phyloP scores from a whole-genome alignment of 2,113 vertebrate genomes.

The Lathamus discolor region DNA sequence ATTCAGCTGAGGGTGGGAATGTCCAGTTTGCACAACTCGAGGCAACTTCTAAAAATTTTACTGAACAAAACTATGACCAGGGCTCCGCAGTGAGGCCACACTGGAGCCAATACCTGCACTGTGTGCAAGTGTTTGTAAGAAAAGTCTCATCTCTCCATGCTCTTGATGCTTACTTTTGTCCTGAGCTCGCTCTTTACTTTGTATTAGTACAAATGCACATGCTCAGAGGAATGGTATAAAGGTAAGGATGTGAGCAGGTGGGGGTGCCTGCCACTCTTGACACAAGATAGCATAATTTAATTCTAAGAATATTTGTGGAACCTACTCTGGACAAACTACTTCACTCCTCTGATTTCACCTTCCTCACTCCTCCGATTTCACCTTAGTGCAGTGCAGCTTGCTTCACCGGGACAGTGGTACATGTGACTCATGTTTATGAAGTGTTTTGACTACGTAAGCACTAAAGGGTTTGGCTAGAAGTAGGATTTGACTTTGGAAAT shows the following conservation, averaged over 20 bases:
- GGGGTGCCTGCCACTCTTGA: neutral
- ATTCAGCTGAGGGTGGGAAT: neutral
- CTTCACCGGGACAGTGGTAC: neutral
- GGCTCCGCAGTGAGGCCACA: neutral
- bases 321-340: neutral
- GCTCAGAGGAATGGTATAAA: neutral
- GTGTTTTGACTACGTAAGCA: neutral
- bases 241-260: neutral
- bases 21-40: neutral
- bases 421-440: neutral
- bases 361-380: neutral
- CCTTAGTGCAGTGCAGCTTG: neutral
- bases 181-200: neutral
- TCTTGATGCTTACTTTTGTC: neutral
- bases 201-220: neutral
- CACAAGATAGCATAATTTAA: neutral
- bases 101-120: neutral
- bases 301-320: neutral
- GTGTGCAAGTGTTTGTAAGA: neutral
- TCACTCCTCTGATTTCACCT: neutral
- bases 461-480: neutral
- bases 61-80: neutral
- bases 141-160: neutral
- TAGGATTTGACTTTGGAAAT: neutral
- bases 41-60: neutral